phyloP scores from a whole-genome alignment of 2,888 invertebrate genomes.

The Oligia latruncula region DNA sequence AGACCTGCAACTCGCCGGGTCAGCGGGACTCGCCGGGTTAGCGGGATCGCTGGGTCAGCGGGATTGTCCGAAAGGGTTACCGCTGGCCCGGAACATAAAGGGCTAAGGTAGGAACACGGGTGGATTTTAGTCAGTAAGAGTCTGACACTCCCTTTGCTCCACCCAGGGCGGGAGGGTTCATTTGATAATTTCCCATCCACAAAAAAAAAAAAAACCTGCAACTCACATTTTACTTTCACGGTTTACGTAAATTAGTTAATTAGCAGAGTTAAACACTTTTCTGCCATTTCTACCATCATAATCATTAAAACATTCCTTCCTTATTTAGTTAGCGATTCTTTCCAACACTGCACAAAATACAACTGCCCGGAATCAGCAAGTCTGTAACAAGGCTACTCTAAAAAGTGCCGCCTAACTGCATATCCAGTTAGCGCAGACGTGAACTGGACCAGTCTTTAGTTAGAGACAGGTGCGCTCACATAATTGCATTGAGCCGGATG shows the following conservation, averaged over 20 bases:
- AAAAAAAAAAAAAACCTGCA: too few relatives aligned
- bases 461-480: conserved; percentile 70
- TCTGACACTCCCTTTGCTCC: too few relatives aligned
- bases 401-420: conserved; percentile 40
- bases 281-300: background rate
- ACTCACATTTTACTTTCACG: background rate
- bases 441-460: conserved; percentile 49
- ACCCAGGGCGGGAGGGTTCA: too few relatives aligned
- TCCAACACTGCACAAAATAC: background rate
- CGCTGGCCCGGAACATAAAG: too few relatives aligned
- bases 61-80: too few relatives aligned
- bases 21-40: too few relatives aligned
- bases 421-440: conserved; percentile 36
- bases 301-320: background rate
- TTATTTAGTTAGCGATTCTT: too few relatives aligned
- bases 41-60: too few relatives aligned
- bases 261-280: background rate
- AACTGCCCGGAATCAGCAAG: conserved; percentile 16
- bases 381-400: conserved; percentile 18
- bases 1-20: too few relatives aligned
- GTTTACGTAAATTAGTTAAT: background rate
- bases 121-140: too few relatives aligned
- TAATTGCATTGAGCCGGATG: conserved; percentile 75
- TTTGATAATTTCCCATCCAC: too few relatives aligned
- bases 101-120: too few relatives aligned